Evolutionary conservation across 2,797 vertebrate genomes (phyloP), one percentile per base, ranked within the genome.

Genomic region (Eupleurogrammus muticus): DNA sequence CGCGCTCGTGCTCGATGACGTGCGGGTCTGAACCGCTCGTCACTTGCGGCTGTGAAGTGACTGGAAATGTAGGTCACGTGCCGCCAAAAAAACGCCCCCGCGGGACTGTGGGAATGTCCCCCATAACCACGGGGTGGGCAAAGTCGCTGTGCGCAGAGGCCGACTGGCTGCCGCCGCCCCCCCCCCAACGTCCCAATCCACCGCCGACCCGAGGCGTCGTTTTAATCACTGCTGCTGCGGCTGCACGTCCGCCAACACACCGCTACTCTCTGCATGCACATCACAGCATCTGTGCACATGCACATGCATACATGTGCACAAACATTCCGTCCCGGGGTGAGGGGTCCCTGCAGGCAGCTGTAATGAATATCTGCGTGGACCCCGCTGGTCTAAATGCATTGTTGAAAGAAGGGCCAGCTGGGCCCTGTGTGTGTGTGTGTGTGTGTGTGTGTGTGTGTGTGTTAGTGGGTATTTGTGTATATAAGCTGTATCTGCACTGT

Each of bases 141-240:
- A 73, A 90, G 79, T 85, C 85, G 81, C 72, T 73, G 78, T 81
- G 71, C 69, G 81, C 80, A 81, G 83, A 69, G 77, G 75, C 58
- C 64, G 85, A 86, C 84, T 85, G 84, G 82, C 87, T 82, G 79
- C 66, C 79, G 84, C 61, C 65, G 23, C 69, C 76, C 75, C 79
- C 56, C n/a, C 28, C 71, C 80, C 73, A 16, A 77, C n/a, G n/a
- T 87, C 69, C 79, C 86, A 81, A 82, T 83, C 77, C 58, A 21
- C 75, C 34, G 63, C 73, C 84, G 87, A 87, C 89, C 89, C 1
- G 70, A 85, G 89, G 92, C 84, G 1, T 60, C 69, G 82, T 90
- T 93, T 90, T 91, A 93, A 93, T 92, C 89, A 91, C 90, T 79
- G 65, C 67, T 81, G 65, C 65, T 83, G 70, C 28, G 38, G 48